Conservation (phyloP, 2,113 vertebrate species). For the Podiceps cristatus region DNA sequence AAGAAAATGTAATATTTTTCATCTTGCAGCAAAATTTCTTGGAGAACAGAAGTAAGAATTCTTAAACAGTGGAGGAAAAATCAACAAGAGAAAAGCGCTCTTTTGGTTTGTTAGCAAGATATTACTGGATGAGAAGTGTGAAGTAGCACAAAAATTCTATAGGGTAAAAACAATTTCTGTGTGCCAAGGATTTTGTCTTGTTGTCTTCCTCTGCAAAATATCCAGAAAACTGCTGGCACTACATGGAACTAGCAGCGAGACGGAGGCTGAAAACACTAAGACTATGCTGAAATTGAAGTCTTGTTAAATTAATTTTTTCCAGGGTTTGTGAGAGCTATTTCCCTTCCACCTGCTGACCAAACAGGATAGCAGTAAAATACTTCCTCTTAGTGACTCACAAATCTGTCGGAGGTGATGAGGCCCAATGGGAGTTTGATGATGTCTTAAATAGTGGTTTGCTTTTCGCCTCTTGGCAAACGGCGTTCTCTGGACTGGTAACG, state of each 20-base stretch:
- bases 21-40: background rate
- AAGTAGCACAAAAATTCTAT: background rate
- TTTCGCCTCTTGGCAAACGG: background rate
- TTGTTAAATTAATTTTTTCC: constrained; percentile 20
- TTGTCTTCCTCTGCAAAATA: background rate
- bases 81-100: background rate
- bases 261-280: background rate
- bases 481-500: background rate
- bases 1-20: background rate
- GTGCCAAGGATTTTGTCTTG: background rate
- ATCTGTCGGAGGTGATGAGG: constrained; percentile 57
- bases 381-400: constrained; percentile 65
- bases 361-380: constrained; percentile 72
- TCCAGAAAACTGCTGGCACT: background rate
- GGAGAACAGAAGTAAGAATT: background rate
- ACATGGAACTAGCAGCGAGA: background rate
- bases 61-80: background rate
- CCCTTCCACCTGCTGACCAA: constrained; percentile 73
- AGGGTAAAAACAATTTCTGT: background rate
- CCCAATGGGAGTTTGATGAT: constrained; percentile 9
- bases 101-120: background rate
- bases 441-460: constrained; percentile 49
- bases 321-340: constrained; percentile 49
- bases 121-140: background rate
- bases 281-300: background rate